phyloP scores from a whole-genome alignment of 2,888 invertebrate species.

The Agrotis segetum region DNA sequence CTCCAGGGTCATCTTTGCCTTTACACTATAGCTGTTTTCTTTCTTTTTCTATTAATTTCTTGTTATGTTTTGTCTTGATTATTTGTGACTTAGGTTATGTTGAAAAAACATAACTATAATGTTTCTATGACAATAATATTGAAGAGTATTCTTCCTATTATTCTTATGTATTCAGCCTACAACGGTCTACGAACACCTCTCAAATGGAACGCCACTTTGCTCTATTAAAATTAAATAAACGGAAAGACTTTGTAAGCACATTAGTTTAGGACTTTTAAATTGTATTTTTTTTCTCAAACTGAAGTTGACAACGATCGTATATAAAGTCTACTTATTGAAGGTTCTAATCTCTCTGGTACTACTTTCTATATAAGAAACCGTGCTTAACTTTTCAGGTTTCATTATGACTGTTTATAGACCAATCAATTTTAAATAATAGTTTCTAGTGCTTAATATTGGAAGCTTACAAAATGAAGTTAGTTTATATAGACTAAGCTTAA shows the following conservation, averaged over 20 bases:
- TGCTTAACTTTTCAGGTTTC: not conserved
- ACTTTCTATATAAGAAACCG: not conserved
- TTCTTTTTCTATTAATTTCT: too few relatives aligned
- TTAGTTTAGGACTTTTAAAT: not conserved
- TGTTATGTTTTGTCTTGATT: too few relatives aligned
- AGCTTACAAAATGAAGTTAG: conserved; percentile 24
- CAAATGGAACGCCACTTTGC: too few relatives aligned
- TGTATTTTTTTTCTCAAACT: not conserved
- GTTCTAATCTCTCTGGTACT: not conserved
- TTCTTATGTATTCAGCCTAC: too few relatives aligned
- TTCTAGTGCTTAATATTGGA: conserved; percentile 6
- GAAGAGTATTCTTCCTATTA: too few relatives aligned
- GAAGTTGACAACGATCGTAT: not conserved
- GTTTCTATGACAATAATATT: too few relatives aligned
- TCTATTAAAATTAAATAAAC: not conserved
- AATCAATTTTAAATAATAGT: not conserved
- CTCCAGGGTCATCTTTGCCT: too few relatives aligned
- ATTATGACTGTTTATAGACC: not conserved
- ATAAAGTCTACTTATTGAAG: not conserved
- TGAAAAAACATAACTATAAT: too few relatives aligned
- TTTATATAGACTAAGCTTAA: conserved; percentile 24
- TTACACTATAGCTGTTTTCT: too few relatives aligned
- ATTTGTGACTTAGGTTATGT: too few relatives aligned
- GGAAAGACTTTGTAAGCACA: not conserved
- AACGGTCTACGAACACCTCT: too few relatives aligned